phyloP scores from a whole-genome alignment of 2,888 invertebrate species.

The Rhagonycha lutea region DNA sequence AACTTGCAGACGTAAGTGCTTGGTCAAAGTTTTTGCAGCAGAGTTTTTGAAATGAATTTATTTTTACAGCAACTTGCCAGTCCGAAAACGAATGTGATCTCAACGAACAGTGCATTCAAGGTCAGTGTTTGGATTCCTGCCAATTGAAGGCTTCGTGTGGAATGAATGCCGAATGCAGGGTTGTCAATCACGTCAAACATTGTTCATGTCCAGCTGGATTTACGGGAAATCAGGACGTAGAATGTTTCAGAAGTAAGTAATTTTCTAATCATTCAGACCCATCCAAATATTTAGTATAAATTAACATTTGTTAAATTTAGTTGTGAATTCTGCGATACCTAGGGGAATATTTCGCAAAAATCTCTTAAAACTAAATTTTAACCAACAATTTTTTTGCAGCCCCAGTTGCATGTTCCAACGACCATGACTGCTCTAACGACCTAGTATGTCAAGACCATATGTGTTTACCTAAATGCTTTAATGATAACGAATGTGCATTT shows the following conservation, averaged over 20 bases:
- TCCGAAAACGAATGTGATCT: conserved; percentile 78
- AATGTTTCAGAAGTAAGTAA: conserved; percentile 80
- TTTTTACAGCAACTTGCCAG: conserved; percentile 71
- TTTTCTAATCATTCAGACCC: not conserved
- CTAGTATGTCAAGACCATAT: conserved; percentile 80
- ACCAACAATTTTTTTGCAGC: conserved; percentile 58
- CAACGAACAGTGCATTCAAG: conserved; percentile 78
- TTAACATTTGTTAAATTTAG: no score
- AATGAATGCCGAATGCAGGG: conserved; percentile 78
- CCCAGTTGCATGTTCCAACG: conserved; percentile 73
- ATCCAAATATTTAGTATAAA: no score
- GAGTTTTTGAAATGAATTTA: not conserved
- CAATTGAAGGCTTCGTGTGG: conserved; percentile 78
- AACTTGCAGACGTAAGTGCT: conserved; percentile 76
- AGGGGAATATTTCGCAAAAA: no score
- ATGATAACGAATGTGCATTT: conserved; percentile 82
- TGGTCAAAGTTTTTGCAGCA: not conserved
- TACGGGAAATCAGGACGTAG: conserved; percentile 81
- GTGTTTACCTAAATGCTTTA: conserved; percentile 76
- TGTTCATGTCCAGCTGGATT: conserved; percentile 85
- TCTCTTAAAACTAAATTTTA: not conserved
- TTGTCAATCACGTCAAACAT: conserved; percentile 72
- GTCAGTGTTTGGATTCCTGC: conserved; percentile 83
- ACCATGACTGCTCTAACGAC: conserved; percentile 72
- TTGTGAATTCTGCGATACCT: no score